phyloP scores from a whole-genome alignment of 2,113 vertebrate species.

The Ancistrus triradiatus region DNA sequence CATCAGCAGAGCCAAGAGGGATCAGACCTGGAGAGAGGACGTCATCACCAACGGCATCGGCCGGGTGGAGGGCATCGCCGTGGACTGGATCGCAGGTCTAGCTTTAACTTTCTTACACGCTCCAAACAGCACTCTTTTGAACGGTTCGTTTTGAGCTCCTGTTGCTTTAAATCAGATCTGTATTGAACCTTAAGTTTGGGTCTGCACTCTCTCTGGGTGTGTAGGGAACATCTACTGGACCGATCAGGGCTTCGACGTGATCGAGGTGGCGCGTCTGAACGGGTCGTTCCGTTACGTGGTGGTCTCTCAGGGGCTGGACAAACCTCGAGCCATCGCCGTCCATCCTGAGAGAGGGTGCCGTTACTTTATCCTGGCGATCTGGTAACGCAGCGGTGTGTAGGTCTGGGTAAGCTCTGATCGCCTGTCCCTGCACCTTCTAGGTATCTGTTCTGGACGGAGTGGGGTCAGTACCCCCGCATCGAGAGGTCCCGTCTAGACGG shows the following conservation, averaged over 20 bases:
- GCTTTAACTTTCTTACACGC: neutral
- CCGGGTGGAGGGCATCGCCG: slow-evolving; percentile 82
- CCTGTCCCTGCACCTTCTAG: slow-evolving; percentile 52
- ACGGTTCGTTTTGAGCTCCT: too few relatives aligned
- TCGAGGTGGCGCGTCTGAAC: slow-evolving; percentile 91
- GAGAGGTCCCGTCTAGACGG: slow-evolving; percentile 90
- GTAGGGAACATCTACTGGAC: slow-evolving; percentile 99
- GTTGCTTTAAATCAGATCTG: too few relatives aligned
- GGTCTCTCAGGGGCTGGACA: slow-evolving; percentile 93
- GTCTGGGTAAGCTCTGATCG: too few relatives aligned
- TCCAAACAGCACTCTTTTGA: too few relatives aligned
- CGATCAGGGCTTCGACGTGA: slow-evolving; percentile 95
- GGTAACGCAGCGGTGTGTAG: too few relatives aligned
- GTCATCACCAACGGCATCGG: slow-evolving; percentile 88
- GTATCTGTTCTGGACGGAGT: slow-evolving; percentile 97
- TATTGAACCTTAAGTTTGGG: too few relatives aligned
- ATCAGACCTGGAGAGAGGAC: slow-evolving; percentile 86
- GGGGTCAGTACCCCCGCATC: slow-evolving; percentile 95
- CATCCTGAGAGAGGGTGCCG: slow-evolving; percentile 85
- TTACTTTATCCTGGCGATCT: neutral
- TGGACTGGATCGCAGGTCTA: slow-evolving; percentile 85
- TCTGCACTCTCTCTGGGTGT: neutral
- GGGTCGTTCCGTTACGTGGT: slow-evolving; percentile 96
- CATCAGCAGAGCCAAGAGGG: slow-evolving; percentile 83
- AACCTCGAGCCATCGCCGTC: slow-evolving; percentile 91